Percentiles rank a stretch among this genome's conserved stretches.
Evolutionary conservation across 2,888 invertebrate genomes (phyloP).

Genomic region (Lamellibrachia columna): DNA sequence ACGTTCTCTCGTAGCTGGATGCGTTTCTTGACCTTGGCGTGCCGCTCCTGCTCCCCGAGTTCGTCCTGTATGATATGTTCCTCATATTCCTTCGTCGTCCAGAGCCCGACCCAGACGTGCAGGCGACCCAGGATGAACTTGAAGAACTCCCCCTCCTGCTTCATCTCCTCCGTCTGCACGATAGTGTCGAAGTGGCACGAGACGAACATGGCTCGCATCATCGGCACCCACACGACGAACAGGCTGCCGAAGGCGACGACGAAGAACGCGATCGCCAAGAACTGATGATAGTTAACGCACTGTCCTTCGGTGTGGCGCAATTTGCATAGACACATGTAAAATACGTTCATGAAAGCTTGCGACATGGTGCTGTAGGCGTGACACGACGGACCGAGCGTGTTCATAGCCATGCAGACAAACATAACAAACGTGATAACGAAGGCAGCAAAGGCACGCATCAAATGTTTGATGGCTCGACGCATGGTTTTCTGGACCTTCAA

Average conservation of each 20-base stretch:
- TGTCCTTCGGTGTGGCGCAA: background rate
- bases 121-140: background rate
- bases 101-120: background rate
- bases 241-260: background rate
- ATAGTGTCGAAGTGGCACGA: background rate
- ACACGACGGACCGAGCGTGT: background rate
- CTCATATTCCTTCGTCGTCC: background rate
- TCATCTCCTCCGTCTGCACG: background rate
- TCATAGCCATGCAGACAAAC: background rate
- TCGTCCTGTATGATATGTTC: background rate
- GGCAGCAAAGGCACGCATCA: background rate
- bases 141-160: background rate
- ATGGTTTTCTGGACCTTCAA: background rate
- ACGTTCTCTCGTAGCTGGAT: background rate
- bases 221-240: background rate
- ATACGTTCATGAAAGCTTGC: background rate
- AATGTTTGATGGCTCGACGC: background rate
- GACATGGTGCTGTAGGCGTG: background rate
- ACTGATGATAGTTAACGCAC: background rate
- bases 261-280: background rate
- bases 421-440: background rate
- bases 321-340: background rate
- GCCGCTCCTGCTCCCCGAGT: background rate
- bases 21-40: background rate
- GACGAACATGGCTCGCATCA: background rate